These are phyloP conservation scores for Anisognathus igniventris DNA, from an alignment of 2,797 vertebrate genomes.

Conservation along the genomic window DNA sequence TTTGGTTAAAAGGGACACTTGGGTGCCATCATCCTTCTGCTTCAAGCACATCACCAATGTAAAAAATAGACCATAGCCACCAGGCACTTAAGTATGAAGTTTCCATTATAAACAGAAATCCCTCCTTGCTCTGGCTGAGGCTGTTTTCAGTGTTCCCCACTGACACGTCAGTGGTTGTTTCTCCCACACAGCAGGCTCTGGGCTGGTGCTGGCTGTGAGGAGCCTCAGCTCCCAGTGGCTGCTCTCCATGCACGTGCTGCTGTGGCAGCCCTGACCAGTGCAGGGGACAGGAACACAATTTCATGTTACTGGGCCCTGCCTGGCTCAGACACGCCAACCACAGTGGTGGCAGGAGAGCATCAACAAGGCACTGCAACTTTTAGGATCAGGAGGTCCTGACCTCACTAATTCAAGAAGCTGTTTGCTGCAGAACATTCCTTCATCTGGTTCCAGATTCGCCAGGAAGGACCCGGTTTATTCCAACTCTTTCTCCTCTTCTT, in stretches of 20 bases:
- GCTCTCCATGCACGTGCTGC: not conserved
- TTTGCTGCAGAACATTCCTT: not conserved
- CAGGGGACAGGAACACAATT: not conserved
- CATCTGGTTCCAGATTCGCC: not conserved
- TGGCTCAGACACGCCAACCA: not conserved
- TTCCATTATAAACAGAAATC: not conserved
- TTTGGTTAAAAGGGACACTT: not conserved
- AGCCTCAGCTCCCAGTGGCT: not conserved
- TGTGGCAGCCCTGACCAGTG: not conserved
- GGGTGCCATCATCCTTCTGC: not conserved
- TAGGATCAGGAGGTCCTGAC: not conserved
- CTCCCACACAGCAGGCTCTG: not conserved
- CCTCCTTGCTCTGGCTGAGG: not conserved
- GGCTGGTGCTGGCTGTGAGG: not conserved
- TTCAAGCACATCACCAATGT: not conserved
- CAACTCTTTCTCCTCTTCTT: not conserved
- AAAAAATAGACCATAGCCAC: not conserved
- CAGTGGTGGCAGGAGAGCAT: not conserved
- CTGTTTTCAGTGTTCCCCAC: not conserved
- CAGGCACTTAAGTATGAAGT: not conserved
- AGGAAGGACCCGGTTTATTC: not conserved
- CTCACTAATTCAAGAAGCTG: not conserved
- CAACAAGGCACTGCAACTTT: not conserved
- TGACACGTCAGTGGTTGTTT: not conserved
- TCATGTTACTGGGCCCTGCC: not conserved